Conservation (phyloP, 2,113 vertebrate species). For the Xyrauchen texanus region DNA sequence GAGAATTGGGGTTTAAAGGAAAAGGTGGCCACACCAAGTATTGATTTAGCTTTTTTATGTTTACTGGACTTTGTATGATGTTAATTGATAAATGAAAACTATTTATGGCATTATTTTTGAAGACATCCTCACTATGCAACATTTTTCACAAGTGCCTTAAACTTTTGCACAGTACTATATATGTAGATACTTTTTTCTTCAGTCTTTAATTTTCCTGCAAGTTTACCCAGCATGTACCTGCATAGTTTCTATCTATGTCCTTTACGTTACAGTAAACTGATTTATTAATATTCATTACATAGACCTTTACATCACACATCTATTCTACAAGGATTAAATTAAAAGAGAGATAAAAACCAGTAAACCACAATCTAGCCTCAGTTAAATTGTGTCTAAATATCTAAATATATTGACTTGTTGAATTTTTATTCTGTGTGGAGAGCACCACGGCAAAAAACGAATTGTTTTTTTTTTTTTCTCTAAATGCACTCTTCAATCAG, state of each 20-base stretch:
- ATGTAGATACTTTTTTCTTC: too few relatives aligned
- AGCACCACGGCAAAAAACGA: neutral
- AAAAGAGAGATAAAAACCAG: neutral
- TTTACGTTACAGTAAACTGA: neutral
- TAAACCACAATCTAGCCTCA: neutral
- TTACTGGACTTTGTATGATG: too few relatives aligned
- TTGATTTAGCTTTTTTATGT: too few relatives aligned
- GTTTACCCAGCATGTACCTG: neutral
- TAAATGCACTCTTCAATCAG: constrained; percentile 4
- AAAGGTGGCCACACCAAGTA: too few relatives aligned
- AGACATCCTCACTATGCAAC: too few relatives aligned
- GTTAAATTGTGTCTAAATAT: neutral
- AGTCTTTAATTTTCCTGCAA: neutral
- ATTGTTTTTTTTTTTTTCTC: neutral
- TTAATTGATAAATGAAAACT: too few relatives aligned
- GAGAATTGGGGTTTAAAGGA: too few relatives aligned
- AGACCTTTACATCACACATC: too few relatives aligned
- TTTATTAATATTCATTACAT: neutral
- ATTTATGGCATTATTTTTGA: too few relatives aligned
- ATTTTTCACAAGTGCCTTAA: too few relatives aligned
- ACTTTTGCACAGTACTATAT: too few relatives aligned
- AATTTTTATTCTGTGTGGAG: constrained; percentile 5
- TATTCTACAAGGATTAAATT: neutral
- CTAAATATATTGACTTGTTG: constrained; percentile 9
- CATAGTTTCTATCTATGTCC: neutral